phyloP scores from a whole-genome alignment of 2,113 vertebrate species.

The Zosterops borbonicus region DNA sequence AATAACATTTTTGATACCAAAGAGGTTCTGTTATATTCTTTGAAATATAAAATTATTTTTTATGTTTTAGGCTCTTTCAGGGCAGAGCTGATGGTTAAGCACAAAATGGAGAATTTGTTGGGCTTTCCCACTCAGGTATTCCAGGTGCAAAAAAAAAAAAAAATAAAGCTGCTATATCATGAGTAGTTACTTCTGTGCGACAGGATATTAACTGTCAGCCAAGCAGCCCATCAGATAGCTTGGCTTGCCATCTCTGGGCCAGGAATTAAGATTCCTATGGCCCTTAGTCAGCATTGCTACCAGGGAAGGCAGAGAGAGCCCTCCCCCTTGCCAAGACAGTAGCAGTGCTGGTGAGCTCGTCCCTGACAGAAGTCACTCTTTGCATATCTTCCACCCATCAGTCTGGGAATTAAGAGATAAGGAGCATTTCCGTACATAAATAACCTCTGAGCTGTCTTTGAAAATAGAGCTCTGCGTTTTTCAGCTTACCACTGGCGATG shows the following conservation, averaged over 20 bases:
- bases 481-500: constrained; percentile 23
- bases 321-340: constrained; percentile 37
- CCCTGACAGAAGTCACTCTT: constrained; percentile 65
- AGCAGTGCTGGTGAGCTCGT: constrained; percentile 40
- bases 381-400: constrained; percentile 65
- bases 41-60: not conserved
- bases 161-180: constrained; percentile 22
- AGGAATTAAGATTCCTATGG: constrained; percentile 61
- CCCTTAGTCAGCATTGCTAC: constrained; percentile 63
- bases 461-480: constrained; percentile 51
- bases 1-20: not conserved
- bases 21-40: not conserved
- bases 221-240: constrained; percentile 58
- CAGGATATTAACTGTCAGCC: constrained; percentile 62
- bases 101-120: not conserved
- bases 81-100: not conserved
- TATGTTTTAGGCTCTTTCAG: not conserved
- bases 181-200: not conserved
- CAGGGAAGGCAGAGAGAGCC: constrained; percentile 34
- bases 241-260: constrained; percentile 31
- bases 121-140: not conserved
- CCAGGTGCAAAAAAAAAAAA: not conserved
- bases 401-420: constrained; percentile 70
- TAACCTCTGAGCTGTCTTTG: constrained; percentile 67
- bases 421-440: constrained; percentile 64